A percentile compares a stretch with the other conserved stretches of the same genome.
phyloP scores from a whole-genome alignment of 2,888 invertebrate genomes.

The Teleiodes luculella region DNA sequence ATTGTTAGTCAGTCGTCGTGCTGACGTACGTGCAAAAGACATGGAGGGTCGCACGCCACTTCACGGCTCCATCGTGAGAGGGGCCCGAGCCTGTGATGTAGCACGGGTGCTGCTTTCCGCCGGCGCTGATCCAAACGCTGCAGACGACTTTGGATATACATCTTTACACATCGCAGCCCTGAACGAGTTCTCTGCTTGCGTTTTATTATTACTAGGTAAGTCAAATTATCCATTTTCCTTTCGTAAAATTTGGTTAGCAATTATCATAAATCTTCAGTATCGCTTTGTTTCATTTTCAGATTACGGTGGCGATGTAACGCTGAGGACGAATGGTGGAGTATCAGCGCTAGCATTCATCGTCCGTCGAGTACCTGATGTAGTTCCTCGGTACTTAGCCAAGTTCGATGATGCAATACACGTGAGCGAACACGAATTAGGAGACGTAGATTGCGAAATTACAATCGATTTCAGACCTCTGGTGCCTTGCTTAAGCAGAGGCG shows the following conservation, averaged over 20 bases:
- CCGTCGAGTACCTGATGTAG: constrained; percentile 89
- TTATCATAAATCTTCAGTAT: not conserved
- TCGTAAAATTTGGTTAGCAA: not conserved
- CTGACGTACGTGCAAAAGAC: constrained; percentile 83
- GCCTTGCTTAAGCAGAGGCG: constrained; percentile 80
- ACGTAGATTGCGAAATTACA: constrained; percentile 90
- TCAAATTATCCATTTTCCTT: not conserved
- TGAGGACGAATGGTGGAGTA: constrained; percentile 88
- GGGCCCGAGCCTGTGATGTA: constrained; percentile 84
- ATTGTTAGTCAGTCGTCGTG: constrained; percentile 81
- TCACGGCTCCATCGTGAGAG: constrained; percentile 89
- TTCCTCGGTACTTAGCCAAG: constrained; percentile 83
- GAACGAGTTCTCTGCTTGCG: constrained; percentile 88
- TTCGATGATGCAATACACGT: constrained; percentile 87
- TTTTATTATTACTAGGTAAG: constrained; percentile 81
- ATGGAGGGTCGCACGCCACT: constrained; percentile 87
- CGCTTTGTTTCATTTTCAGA: constrained; percentile 51
- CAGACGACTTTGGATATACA: constrained; percentile 90
- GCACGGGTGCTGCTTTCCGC: constrained; percentile 81
- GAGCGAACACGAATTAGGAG: constrained; percentile 90
- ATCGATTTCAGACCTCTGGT: constrained; percentile 79
- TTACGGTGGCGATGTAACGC: constrained; percentile 89
- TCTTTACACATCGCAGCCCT: constrained; percentile 90
- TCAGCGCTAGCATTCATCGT: constrained; percentile 90
- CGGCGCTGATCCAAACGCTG: constrained; percentile 85